Conservation (phyloP, 2,797 vertebrate species). For the Sternotherus odoratus region DNA sequence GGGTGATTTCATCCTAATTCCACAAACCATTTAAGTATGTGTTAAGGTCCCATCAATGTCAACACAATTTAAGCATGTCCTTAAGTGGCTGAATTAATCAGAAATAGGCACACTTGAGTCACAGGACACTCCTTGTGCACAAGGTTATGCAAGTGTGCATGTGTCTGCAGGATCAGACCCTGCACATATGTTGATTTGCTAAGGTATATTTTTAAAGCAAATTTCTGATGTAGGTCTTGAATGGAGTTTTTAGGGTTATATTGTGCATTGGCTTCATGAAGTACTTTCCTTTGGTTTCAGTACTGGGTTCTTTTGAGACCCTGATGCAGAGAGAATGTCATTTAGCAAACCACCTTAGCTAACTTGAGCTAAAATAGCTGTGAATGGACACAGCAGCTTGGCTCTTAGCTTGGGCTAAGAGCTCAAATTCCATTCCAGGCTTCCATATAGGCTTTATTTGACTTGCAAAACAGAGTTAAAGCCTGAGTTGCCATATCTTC, state of each 20-base stretch:
- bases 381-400: not conserved
- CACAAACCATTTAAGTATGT: not conserved
- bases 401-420: too few relatives aligned
- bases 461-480: too few relatives aligned
- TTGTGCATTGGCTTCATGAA: not conserved
- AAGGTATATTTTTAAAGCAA: slow-evolving; percentile 37
- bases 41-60: slow-evolving; percentile 29
- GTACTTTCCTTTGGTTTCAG: not conserved
- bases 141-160: slow-evolving; percentile 9
- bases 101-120: not conserved
- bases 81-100: slow-evolving; percentile 28
- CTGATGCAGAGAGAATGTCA: not conserved
- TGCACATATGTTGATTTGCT: slow-evolving; percentile 47
- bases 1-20: not conserved
- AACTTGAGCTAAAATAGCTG: not conserved
- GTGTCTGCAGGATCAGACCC: slow-evolving; percentile 8
- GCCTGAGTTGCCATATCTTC: not conserved
- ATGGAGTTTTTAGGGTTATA: not conserved
- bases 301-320: slow-evolving; percentile 5
- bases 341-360: not conserved
- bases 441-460: not conserved
- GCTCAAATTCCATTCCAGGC: too few relatives aligned
- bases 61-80: slow-evolving; percentile 13
- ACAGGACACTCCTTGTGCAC: slow-evolving; percentile 1
- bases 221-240: not conserved